A percentile compares a stretch with the other conserved stretches of the same genome.
phyloP scores from a whole-genome alignment of 2,888 invertebrate genomes.

The Ryuthela nishihirai region DNA sequence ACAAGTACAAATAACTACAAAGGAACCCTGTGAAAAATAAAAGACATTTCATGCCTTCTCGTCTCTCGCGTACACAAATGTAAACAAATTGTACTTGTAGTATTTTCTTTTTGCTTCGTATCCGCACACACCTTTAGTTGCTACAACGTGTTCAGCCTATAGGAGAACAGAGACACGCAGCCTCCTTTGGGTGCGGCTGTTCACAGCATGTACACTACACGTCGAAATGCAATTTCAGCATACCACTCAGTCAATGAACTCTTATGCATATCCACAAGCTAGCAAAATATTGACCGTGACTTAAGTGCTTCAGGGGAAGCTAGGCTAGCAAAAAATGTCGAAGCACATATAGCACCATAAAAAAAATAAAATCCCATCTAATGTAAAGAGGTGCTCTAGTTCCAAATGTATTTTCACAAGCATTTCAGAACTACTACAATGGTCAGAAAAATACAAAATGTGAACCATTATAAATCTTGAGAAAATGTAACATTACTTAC shows the following conservation, averaged over 20 bases:
- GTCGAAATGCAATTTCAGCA: not conserved
- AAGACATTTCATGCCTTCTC: slow-evolving; percentile 28
- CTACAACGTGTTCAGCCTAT: slow-evolving; percentile 19
- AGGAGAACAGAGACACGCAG: slow-evolving; percentile 14
- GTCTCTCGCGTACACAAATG: slow-evolving; percentile 2
- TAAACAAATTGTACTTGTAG: slow-evolving; percentile 17
- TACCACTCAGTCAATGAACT: not conserved
- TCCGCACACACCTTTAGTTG: no score
- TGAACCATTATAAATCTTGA: slow-evolving; percentile 43
- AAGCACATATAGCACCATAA: slow-evolving; percentile 40
- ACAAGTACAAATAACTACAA: slow-evolving; percentile 36
- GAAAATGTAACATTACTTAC: slow-evolving; percentile 43
- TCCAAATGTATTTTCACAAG: slow-evolving; percentile 17
- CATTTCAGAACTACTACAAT: slow-evolving; percentile 40
- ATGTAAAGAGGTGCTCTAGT: slow-evolving; percentile 37
- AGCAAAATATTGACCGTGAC: slow-evolving; percentile 20
- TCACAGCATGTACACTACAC: not conserved
- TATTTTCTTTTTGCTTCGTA: not conserved
- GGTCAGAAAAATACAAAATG: slow-evolving; percentile 43
- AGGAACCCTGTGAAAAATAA: slow-evolving; percentile 30
- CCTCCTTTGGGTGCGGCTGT: not conserved
- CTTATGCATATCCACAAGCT: not conserved
- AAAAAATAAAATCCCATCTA: slow-evolving; percentile 39
- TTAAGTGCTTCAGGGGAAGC: slow-evolving; percentile 33
- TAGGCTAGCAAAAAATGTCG: slow-evolving; percentile 21